Evolutionary conservation across 92 coral and sea anemone genomes (phyloP), one percentile per base, ranked within the genome.

Genomic region (Parazoanthus atlanticus): DNA sequence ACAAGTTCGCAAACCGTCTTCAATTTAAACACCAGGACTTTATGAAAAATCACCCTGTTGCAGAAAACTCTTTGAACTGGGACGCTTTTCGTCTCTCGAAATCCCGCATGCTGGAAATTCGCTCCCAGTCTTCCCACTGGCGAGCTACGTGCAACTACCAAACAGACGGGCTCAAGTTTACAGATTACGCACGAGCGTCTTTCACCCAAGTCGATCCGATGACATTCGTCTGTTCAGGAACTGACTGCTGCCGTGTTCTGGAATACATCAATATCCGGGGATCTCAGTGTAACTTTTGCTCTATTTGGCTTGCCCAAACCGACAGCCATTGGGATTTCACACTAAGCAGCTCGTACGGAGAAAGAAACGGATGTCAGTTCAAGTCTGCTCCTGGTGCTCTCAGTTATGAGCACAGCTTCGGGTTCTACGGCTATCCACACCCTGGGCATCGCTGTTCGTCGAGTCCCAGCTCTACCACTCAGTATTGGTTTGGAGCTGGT

Each of bases 71-170:
- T 6, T 5, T 76, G 9, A 76, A 76, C 7, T 76, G 80, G 80
- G 52, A 76, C 80, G 80, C 80, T 16, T 76, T 76, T 40, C 80
- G 80, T 23, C 80, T 76, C 16, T 76, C 80, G 5, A 76, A 76
- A 40, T 76, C 56, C 52, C 80, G 54, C 21, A 76, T 76, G 80
- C 52, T 38, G 12, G 47, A 2, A 25, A 36, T 76, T 40, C 80
- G 30, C 15, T 34, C 47, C 52, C 80, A 76, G 52, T 34, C 80
- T 31, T 76, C 80, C 15, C 80, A 76, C 52, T 76, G 80, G 56
- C 80, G 80, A 16, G 80, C 80, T 21, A 76, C 80, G 26, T 76
- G 80, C 29, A 76, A 76, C 54, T 76, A 76, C 80, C 31, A 76
- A 38, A 17, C 80, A 23, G 80, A 76, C 13, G 56, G 80, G 19